A percentile compares a stretch with the other conserved stretches of the same genome.
Evolutionary conservation across 2,113 vertebrate genomes (phyloP).

Genomic region (Lepidothrix coronata): DNA sequence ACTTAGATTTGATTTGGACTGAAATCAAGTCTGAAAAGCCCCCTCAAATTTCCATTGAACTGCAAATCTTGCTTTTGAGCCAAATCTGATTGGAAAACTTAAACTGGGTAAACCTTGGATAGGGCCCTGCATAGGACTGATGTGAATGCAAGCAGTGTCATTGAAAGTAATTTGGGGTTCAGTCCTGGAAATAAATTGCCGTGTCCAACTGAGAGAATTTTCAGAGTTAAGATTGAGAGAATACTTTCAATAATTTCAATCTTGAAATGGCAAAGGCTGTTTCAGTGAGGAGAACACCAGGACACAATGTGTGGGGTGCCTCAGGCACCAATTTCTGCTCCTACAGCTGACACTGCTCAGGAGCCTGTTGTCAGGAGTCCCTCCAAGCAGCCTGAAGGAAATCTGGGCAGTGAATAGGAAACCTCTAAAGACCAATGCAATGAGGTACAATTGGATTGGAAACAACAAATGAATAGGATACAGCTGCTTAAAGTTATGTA

Average conservation of each 20-base stretch:
- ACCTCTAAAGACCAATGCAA: background rate
- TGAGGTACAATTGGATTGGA: background rate
- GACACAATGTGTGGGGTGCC: background rate
- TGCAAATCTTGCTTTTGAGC: constrained; percentile 19
- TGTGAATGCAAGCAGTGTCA: background rate
- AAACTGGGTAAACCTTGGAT: background rate
- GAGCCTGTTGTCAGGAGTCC: background rate
- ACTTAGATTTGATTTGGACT: constrained; percentile 58
- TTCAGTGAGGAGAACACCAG: background rate
- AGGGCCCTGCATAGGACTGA: background rate
- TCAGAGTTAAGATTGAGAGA: background rate
- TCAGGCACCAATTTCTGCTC: background rate
- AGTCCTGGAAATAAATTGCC: background rate
- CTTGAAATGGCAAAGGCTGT: background rate
- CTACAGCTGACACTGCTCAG: background rate
- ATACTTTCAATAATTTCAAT: background rate
- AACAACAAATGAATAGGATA: background rate
- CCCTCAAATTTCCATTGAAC: constrained; percentile 42
- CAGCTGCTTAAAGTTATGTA: background rate
- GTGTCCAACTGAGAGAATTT: background rate
- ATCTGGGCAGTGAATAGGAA: background rate
- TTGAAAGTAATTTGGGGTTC: background rate
- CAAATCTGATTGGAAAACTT: constrained; percentile 25
- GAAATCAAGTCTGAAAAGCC: constrained; percentile 51
- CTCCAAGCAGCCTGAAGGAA: background rate